These are phyloP conservation scores for Philereme transversata DNA, from an alignment of 2,888 invertebrate genomes.

Conservation along the genomic window DNA sequence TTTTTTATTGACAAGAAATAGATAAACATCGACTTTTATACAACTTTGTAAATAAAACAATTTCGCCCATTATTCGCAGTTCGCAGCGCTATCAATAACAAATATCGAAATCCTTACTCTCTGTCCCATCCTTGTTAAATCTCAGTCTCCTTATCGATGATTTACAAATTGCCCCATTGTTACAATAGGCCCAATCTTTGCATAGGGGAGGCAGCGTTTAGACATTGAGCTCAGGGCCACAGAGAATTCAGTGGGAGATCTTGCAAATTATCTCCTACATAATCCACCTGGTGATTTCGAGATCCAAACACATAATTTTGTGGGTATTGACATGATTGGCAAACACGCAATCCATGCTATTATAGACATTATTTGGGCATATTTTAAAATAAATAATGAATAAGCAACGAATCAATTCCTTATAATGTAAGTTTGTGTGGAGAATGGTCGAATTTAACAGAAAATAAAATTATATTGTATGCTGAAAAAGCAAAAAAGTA, in stretches of 20 bases:
- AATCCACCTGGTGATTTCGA: background rate
- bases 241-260: constrained; percentile 40
- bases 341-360: background rate
- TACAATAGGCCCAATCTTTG: constrained; percentile 53
- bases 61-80: no score
- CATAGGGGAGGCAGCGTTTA: constrained; percentile 49
- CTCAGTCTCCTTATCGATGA: constrained; percentile 55
- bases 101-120: constrained; percentile 21
- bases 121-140: constrained; percentile 50
- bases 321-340: background rate
- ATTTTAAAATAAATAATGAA: no score
- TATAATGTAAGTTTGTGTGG: no score
- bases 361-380: no score
- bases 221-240: constrained; percentile 45
- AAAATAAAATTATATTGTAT: no score
- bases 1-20: no score
- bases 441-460: no score
- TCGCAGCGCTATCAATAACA: background rate
- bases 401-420: no score
- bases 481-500: no score
- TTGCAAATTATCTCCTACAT: constrained; percentile 12
- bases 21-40: no score
- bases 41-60: no score
- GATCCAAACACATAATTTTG: background rate
- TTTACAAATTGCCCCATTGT: constrained; percentile 63